These are phyloP conservation scores for Karalla daura DNA, from an alignment of 2,797 vertebrate genomes.

Conservation along the genomic window DNA sequence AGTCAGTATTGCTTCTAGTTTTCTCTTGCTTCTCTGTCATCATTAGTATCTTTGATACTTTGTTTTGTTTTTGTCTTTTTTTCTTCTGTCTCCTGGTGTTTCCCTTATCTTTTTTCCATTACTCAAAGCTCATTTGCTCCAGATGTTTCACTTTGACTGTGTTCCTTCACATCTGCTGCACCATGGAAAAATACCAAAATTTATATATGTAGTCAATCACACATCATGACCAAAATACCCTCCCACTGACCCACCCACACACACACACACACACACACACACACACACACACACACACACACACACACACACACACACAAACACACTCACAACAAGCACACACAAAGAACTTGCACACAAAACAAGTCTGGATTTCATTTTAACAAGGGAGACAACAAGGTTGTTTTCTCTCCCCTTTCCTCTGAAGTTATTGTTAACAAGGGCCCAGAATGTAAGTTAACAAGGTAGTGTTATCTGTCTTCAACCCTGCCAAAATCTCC, in stretches of 20 bases:
- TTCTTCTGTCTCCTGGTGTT: background rate
- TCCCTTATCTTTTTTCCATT: background rate
- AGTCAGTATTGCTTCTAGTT: background rate
- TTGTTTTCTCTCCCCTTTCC: slow-evolving; percentile 30
- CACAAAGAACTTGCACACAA: slow-evolving; percentile 13
- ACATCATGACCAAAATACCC: slow-evolving; percentile 12
- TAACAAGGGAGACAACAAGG: slow-evolving; percentile 49
- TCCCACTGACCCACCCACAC: too few relatives aligned
- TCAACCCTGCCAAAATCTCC: slow-evolving; percentile 20
- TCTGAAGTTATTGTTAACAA: slow-evolving; percentile 46
- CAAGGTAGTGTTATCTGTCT: slow-evolving; percentile 34
- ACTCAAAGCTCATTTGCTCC: slow-evolving; percentile 7
- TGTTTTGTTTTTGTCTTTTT: background rate
- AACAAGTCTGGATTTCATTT: slow-evolving; percentile 26
- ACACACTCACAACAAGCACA: too few relatives aligned
- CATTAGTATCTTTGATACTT: slow-evolving; percentile 16
- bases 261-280: too few relatives aligned
- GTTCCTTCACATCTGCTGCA: background rate
- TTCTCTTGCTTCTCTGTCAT: background rate
- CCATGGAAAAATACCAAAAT: background rate
- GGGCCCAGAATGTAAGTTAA: slow-evolving; percentile 43
- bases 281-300: background rate
- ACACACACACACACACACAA: too few relatives aligned
- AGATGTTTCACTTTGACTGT: slow-evolving; percentile 21
- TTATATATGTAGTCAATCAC: background rate